Conservation (phyloP, 92 coral and sea anemone species). For the Scolanthus callimorphus region DNA sequence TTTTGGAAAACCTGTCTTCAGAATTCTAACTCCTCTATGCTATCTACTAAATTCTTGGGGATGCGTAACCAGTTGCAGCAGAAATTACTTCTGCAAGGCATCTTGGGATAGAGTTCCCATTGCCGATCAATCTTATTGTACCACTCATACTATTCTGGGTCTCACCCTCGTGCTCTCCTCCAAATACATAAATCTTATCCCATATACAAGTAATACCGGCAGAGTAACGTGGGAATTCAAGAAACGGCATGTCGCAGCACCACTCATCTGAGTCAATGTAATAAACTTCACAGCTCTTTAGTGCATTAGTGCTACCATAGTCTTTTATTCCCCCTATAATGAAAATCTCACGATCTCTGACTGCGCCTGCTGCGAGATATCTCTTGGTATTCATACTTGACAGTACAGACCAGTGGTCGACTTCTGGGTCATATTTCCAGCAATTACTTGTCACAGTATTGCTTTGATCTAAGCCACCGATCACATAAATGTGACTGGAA, state of each 20-base stretch:
- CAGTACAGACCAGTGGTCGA: neutral
- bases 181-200: conserved; percentile 15
- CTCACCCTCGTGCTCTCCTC: conserved; percentile 24
- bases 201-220: conserved; percentile 11
- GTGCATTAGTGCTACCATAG: conserved; percentile 10
- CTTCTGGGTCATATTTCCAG: conserved; percentile 16
- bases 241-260: neutral
- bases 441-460: conserved; percentile 4
- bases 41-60: conserved; percentile 1
- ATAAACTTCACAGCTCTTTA: conserved; percentile 14
- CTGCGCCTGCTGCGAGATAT: conserved; percentile 14
- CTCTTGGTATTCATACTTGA: conserved; percentile 7
- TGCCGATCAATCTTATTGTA: conserved; percentile 3
- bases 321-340: conserved; percentile 16
- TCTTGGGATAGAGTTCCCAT: conserved; percentile 6
- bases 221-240: conserved; percentile 3
- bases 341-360: neutral
- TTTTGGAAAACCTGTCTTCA: no score
- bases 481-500: conserved; percentile 4
- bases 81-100: conserved; percentile 22
- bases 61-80: conserved; percentile 19
- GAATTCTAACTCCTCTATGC: conserved; percentile 1
- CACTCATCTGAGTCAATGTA: neutral
- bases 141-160: conserved; percentile 11
- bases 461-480: conserved; percentile 10